phyloP scores from a whole-genome alignment of 2,888 invertebrate genomes.

The Philereme transversata region DNA sequence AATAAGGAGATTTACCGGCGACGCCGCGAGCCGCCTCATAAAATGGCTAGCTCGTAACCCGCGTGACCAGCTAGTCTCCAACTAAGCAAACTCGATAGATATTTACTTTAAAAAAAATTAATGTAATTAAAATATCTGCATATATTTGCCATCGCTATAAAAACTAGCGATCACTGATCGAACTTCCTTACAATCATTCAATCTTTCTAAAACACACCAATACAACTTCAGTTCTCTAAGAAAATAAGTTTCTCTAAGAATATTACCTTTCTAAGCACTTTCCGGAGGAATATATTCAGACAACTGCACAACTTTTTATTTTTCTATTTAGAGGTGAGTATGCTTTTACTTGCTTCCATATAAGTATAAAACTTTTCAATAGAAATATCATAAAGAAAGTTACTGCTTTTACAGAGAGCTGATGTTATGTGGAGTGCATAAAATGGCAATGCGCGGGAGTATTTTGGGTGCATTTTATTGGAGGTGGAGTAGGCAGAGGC shows the following conservation, averaged over 20 bases:
- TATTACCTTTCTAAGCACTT: slow-evolving; percentile 36
- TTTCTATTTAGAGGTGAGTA: slow-evolving; percentile 40
- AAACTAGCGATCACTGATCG: too few species aligned
- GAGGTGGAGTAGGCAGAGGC: slow-evolving; percentile 48
- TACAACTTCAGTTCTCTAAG: slow-evolving; percentile 19
- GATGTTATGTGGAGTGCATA: slow-evolving; percentile 48
- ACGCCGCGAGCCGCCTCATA: slow-evolving; percentile 70
- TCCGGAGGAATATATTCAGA: slow-evolving; percentile 36
- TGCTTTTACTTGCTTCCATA: slow-evolving; percentile 41
- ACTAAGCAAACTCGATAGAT: slow-evolving; percentile 46
- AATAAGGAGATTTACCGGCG: slow-evolving; percentile 81
- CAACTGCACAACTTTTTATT: slow-evolving; percentile 39
- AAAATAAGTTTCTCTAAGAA: slow-evolving; percentile 35
- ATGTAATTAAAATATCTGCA: background rate
- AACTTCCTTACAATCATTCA: background rate
- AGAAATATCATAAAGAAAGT: slow-evolving; percentile 51
- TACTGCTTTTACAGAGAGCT: slow-evolving; percentile 42
- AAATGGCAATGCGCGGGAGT: slow-evolving; percentile 55
- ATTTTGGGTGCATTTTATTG: slow-evolving; percentile 75
- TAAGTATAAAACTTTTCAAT: slow-evolving; percentile 49
- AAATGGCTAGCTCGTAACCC: slow-evolving; percentile 73
- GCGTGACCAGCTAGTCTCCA: slow-evolving; percentile 67
- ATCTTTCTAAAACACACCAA: slow-evolving; percentile 11
- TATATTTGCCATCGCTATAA: background rate
- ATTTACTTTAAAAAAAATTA: background rate